phyloP scores from a whole-genome alignment of 2,113 vertebrate species.

The Emberiza fucata region DNA sequence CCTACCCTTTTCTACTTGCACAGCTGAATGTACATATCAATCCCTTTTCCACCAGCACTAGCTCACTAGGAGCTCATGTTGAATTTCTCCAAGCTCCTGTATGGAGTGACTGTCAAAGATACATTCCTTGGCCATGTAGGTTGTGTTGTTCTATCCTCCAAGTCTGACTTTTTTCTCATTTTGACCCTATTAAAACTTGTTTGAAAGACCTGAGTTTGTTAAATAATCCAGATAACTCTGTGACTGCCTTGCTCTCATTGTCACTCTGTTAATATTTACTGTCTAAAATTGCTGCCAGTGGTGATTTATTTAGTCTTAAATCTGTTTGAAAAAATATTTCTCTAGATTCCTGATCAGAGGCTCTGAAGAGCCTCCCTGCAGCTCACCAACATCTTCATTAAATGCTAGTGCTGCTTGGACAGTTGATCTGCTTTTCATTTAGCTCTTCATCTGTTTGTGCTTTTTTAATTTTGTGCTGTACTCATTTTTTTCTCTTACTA shows the following conservation, averaged over 20 bases:
- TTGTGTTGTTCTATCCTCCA: neutral
- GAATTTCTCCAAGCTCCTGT: neutral
- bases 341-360: neutral
- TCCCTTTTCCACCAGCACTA: neutral
- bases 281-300: neutral
- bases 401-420: neutral
- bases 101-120: neutral
- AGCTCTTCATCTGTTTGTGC: neutral
- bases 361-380: neutral
- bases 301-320: neutral
- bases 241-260: neutral
- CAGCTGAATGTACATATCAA: neutral
- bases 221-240: neutral
- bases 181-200: neutral
- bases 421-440: conserved; percentile 1
- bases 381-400: neutral
- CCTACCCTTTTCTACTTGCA: neutral
- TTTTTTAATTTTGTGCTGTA: neutral
- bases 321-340: neutral
- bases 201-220: neutral
- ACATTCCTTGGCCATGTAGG: neutral
- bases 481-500: neutral
- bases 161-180: neutral
- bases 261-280: neutral
- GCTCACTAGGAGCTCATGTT: neutral